phyloP scores from a whole-genome alignment of 2,888 invertebrate species.

The Chironomus tentans region DNA sequence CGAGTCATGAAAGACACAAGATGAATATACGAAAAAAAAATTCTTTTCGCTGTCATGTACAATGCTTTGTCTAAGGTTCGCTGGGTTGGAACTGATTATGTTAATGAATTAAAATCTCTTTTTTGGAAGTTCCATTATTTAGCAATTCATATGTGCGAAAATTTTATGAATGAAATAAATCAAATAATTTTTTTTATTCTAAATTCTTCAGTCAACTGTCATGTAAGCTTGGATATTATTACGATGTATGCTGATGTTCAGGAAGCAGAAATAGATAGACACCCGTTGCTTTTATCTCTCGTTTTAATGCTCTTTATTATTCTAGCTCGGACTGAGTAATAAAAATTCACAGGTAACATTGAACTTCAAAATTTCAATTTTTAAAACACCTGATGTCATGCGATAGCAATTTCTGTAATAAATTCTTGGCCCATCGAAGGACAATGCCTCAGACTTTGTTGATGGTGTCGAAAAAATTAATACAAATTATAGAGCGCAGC shows the following conservation, averaged over 20 bases:
- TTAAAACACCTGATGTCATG: not conserved
- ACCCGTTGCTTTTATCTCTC: conserved; percentile 7
- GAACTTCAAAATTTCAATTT: conserved; percentile 22
- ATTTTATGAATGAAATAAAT: not conserved
- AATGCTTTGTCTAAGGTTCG: not conserved
- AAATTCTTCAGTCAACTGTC: not conserved
- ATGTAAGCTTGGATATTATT: not conserved
- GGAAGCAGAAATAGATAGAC: conserved; percentile 16
- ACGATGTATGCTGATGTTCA: conserved; percentile 8
- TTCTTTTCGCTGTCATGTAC: no score
- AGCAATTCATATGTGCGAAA: not conserved
- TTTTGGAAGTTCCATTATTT: not conserved
- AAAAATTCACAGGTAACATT: not conserved
- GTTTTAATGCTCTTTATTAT: not conserved
- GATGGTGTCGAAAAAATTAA: no score
- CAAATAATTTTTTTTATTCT: not conserved
- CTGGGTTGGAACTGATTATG: conserved; percentile 22
- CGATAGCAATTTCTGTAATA: no score
- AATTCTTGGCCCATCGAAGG: no score
- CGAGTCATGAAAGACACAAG: not conserved
- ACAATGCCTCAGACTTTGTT: no score
- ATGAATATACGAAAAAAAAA: no score
- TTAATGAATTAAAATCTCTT: conserved; percentile 7
- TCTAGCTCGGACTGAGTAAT: not conserved
- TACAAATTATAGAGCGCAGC: no score